Evolutionary conservation across 2,113 vertebrate species (phyloP).

Genomic region (Python bivittatus): DNA sequence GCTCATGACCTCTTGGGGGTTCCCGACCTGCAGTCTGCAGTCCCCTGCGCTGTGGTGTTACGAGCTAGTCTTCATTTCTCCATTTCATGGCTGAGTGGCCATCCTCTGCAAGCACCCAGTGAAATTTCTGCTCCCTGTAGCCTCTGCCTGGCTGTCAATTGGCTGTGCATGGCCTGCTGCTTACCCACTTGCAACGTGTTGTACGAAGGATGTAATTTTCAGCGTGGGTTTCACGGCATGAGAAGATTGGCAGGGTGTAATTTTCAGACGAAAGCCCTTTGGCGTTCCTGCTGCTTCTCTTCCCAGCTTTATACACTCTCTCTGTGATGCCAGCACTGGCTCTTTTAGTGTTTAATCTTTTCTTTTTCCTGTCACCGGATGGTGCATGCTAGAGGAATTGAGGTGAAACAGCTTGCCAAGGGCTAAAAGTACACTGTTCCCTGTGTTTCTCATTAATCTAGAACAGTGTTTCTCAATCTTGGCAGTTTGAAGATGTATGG

Average conservation of each 20-base stretch:
- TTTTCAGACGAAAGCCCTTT: constrained; percentile 9
- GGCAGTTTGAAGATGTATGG: background rate
- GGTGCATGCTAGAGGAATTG: no score
- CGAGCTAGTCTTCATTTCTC: constrained; percentile 1
- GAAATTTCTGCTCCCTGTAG: background rate
- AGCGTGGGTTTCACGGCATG: constrained; percentile 1
- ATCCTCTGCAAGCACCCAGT: background rate
- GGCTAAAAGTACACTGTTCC: background rate
- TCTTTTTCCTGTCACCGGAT: background rate
- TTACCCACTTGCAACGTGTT: background rate
- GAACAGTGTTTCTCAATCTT: background rate
- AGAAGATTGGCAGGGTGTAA: constrained; percentile 7
- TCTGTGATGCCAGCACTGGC: background rate
- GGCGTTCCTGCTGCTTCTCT: background rate
- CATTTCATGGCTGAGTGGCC: constrained; percentile 1
- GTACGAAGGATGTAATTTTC: background rate
- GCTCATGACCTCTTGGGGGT: background rate
- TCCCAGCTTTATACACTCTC: background rate
- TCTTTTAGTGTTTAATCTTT: background rate
- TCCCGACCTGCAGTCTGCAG: background rate
- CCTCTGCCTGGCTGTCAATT: constrained; percentile 5
- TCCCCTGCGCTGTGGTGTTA: background rate
- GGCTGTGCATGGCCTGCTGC: background rate
- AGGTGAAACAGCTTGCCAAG: background rate
- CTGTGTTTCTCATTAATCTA: background rate